Base-by-base conservation (phyloP, 2,888 invertebrate genomes). In the Pachydiplax longipennis region DNA sequence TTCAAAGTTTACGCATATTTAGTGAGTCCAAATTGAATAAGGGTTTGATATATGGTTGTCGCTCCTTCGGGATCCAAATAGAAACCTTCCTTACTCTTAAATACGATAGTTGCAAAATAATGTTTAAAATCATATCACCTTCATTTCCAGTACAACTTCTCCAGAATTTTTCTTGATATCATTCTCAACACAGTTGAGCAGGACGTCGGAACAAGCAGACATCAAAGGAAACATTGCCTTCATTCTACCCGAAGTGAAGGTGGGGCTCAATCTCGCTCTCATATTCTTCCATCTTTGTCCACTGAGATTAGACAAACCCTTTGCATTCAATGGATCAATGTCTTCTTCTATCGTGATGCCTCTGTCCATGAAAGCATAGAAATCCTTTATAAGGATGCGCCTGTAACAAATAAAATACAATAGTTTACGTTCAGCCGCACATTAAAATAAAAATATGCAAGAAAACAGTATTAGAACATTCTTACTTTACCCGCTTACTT, bases 171-270 rank as follows among this genome's bases (percentile, higher is more conserved):
- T 61, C 25, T 81, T 61, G 0, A 61, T 25, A 0, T 61, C 40
- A 44, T 48, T 31, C 2, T n/a, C 61, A 5, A 90, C 18, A 8
- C 37, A 25, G 2, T 58, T 10, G 15, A 25, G 25, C n/a, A 91
- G 81, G n/a, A 80, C 35, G 3, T 91, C 31, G 5, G 91, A 13
- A 25, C 90, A 90, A 13, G 65, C 80, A 1, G 37, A 6, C 73
- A 91, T 80, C 18, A 91, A 37, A 13, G 90, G 91, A n/a, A 91
- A 81, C 91, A 91, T 91, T 25, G 80, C 80, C 81, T 91, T 91
- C 90, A 91, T 91, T n/a, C 81, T 35, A n/a, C 91, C 91, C 2
- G 91, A 91, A 37, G 90, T 91, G 80, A 91, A 91, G 31, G 91
- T 91, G 6, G 91, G 91, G 22, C 80, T 80, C 37, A 91, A 25